Evolutionary conservation across 1,140 invertebrate genomes (phyloP), one percentile per base, ranked within the genome.

Genomic region (Trichomalopsis sarcophagae): DNA sequence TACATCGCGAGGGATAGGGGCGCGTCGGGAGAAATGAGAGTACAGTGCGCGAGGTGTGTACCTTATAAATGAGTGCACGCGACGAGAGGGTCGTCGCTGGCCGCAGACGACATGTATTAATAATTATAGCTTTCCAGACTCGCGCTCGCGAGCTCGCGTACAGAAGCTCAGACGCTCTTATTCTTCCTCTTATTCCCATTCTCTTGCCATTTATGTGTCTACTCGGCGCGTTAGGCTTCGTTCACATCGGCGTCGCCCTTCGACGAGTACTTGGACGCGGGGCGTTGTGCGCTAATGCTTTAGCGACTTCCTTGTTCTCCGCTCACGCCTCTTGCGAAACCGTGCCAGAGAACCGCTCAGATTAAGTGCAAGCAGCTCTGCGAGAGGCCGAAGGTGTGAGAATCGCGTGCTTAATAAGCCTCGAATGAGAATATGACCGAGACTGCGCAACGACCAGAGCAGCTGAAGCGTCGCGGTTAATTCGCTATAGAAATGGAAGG

Each of bases 91-190:
- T 87, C 90, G 33, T 33, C 5, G 69, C 50, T n/a, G 23, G 36
- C 17, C 40, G 88, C 91, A 92, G 91, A 93, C 91, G 91, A 92
- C 92, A 89, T 90, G 89, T 91, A 91, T 91, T 92, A 93, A 93
- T 93, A 93, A 93, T 93, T 93, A 92, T 91, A 91, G 91, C 91
- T 91, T 91, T 92, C 90, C 87, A 87, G 76, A 77, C 74, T 36
- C 69, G 36, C 14, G 55, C 10, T 14, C 76, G 23, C 75, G 66
- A 9, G 33, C 47, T 62, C 69, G 14, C 50, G 21, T 7, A 7
- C n/a, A 62, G n/a, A 21, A 62, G 55, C 55, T 1, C 55, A 62
- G 17, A 17, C 55, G 17, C 55, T 62, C 76, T 78, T 33, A 23
- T 84, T 62, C 62, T 55, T 23, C 11, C 73, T 76, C 74, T 33